Conservation (phyloP, 2,113 vertebrate species). For the Scolopax mira region DNA sequence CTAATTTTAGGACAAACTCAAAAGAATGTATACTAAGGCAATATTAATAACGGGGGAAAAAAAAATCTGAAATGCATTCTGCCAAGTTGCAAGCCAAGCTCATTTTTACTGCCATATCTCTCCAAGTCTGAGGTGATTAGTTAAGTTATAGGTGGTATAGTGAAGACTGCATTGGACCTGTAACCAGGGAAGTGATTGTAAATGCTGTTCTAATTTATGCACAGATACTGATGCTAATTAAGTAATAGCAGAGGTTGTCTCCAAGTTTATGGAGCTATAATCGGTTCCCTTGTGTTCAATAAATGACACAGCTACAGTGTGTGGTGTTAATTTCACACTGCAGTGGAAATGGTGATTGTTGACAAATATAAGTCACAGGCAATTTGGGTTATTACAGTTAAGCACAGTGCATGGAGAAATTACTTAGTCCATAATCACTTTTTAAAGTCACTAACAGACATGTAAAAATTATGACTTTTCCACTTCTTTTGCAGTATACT, state of each 20-base stretch:
- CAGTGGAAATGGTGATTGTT: conserved; percentile 68
- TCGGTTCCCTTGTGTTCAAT: conserved; percentile 69
- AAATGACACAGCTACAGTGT: conserved; percentile 65
- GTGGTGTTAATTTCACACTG: conserved; percentile 74
- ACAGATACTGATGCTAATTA: conserved; percentile 70
- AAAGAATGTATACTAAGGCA: neutral
- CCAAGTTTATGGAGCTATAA: conserved; percentile 72
- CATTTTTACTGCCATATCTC: conserved; percentile 15
- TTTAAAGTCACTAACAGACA: conserved; percentile 62
- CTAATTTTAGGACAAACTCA: neutral
- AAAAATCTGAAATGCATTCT: neutral
- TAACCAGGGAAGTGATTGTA: conserved; percentile 39
- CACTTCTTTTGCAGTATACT: conserved; percentile 9
- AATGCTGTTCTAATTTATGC: conserved; percentile 62
- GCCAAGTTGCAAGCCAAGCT: neutral
- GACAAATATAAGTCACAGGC: conserved; percentile 72
- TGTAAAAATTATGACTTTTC: conserved; percentile 51
- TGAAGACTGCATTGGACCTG: conserved; percentile 45
- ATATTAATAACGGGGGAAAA: neutral
- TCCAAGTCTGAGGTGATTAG: conserved; percentile 21
- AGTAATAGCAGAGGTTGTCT: conserved; percentile 73
- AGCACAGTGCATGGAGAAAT: conserved; percentile 44
- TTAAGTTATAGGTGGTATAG: conserved; percentile 14
- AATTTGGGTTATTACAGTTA: conserved; percentile 73
- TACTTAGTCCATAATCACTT: conserved; percentile 66